A percentile compares a stretch with the other conserved stretches of the same genome.
Evolutionary conservation across 2,888 invertebrate species (phyloP).

Genomic region (Aphidius colemani): DNA sequence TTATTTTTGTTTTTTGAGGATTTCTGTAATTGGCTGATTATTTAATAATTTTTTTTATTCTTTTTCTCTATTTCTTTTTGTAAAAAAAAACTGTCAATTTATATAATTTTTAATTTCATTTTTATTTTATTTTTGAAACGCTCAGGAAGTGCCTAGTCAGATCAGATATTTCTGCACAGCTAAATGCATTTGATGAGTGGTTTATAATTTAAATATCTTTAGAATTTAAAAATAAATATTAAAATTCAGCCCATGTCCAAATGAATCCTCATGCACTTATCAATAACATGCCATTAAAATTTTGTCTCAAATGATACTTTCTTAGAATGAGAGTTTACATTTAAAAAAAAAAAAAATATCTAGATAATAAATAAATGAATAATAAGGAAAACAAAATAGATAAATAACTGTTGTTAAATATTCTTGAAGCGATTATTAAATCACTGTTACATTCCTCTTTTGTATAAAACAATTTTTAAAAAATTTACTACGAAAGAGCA

Average conservation of each 20-base stretch:
- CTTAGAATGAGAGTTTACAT: neutral
- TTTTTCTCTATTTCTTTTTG: too few relatives aligned
- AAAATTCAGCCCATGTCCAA: neutral
- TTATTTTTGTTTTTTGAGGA: too few relatives aligned
- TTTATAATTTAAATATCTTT: too few relatives aligned
- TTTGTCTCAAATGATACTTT: neutral
- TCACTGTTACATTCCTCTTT: constrained; percentile 44
- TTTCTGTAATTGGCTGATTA: too few relatives aligned
- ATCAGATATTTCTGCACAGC: neutral
- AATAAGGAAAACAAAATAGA: constrained; percentile 8
- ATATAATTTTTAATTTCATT: too few relatives aligned
- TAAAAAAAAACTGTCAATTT: too few relatives aligned
- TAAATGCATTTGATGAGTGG: neutral
- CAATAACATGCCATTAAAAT: too few relatives aligned
- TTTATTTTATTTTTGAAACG: too few relatives aligned
- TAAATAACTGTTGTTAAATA: constrained; percentile 31
- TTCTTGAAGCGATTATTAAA: constrained; percentile 36
- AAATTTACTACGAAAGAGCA: constrained; percentile 3
- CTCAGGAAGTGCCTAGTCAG: constrained; percentile 31
- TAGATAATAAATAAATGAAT: constrained; percentile 7
- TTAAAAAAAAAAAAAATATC: constrained; percentile 13
- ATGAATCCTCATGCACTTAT: neutral
- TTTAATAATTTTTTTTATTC: too few relatives aligned
- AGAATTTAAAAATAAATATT: too few relatives aligned
- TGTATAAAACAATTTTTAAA: constrained; percentile 33